These are phyloP conservation scores for Tyrannus savana DNA, from an alignment of 2,113 vertebrate species.

Conservation along the genomic window DNA sequence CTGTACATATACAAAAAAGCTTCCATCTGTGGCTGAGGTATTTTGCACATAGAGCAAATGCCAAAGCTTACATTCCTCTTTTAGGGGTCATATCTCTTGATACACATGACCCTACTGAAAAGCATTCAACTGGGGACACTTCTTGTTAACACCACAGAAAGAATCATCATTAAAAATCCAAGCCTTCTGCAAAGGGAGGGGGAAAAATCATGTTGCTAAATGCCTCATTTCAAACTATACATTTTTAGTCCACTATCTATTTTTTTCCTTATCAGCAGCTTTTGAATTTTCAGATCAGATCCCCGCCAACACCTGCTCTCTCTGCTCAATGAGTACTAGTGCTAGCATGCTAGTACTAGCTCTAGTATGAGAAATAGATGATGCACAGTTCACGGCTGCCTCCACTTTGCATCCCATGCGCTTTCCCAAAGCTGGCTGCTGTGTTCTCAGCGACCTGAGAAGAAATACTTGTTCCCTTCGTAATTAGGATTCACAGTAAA, in stretches of 20 bases:
- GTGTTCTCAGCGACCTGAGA: conserved; percentile 42
- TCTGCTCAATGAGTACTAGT: neutral
- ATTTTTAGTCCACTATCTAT: neutral
- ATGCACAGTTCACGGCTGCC: neutral
- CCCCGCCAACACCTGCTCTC: neutral
- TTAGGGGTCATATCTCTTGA: neutral
- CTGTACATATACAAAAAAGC: neutral
- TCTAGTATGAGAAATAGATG: neutral
- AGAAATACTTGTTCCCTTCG: conserved; percentile 53
- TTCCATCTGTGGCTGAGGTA: neutral
- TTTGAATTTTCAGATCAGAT: conserved; percentile 7
- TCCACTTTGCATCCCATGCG: conserved; percentile 2
- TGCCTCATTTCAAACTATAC: neutral
- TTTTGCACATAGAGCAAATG: neutral
- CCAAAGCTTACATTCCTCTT: conserved; percentile 6
- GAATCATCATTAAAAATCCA: neutral
- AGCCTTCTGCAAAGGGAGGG: neutral
- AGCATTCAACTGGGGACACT: neutral
- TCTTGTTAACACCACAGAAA: neutral
- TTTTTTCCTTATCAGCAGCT: neutral
- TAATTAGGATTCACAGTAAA: conserved; percentile 76
- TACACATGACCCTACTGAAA: neutral
- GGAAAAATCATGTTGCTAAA: neutral
- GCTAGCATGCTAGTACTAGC: neutral
- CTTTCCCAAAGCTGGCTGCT: conserved; percentile 19